Evolutionary conservation across 1,140 invertebrate genomes (phyloP).

Genomic region (Zeugodacus cucurbitae): DNA sequence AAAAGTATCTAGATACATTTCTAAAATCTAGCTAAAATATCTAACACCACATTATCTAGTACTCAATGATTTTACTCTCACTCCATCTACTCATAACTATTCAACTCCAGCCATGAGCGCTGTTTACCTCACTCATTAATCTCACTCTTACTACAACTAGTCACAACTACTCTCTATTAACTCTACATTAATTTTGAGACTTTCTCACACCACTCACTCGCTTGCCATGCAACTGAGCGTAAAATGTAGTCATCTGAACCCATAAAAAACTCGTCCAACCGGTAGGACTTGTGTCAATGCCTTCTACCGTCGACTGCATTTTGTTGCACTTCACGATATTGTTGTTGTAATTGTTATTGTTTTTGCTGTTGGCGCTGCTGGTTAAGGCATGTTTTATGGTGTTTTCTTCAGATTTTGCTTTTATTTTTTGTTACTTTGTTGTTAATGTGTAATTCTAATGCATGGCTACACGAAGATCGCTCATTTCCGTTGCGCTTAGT

Average conservation of each 20-base stretch:
- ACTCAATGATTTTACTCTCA: neutral
- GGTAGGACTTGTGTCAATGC: slow-evolving; percentile 63
- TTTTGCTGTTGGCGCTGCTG: neutral
- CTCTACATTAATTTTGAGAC: neutral
- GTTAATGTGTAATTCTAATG: neutral
- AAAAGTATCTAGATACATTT: neutral
- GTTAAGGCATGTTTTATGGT: neutral
- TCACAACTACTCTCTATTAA: neutral
- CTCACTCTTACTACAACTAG: neutral
- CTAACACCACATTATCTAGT: neutral
- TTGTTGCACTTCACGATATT: neutral
- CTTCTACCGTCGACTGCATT: slow-evolving; percentile 44
- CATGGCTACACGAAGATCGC: slow-evolving; percentile 46
- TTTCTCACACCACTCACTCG: neutral
- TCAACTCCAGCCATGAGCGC: neutral
- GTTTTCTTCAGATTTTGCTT: neutral
- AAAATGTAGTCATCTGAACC: neutral
- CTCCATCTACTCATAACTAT: neutral
- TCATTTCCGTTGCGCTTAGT: slow-evolving; percentile 52
- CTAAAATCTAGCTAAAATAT: neutral
- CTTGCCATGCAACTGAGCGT: neutral
- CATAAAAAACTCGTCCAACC: slow-evolving; percentile 57
- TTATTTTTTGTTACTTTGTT: neutral
- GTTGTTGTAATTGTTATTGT: neutral
- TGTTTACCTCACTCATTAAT: neutral